Percentiles rank a stretch among this genome's conserved stretches.
These are phyloP conservation scores for Microplitis deprimator DNA, from an alignment of 2,888 invertebrate species.

Conservation along the genomic window DNA sequence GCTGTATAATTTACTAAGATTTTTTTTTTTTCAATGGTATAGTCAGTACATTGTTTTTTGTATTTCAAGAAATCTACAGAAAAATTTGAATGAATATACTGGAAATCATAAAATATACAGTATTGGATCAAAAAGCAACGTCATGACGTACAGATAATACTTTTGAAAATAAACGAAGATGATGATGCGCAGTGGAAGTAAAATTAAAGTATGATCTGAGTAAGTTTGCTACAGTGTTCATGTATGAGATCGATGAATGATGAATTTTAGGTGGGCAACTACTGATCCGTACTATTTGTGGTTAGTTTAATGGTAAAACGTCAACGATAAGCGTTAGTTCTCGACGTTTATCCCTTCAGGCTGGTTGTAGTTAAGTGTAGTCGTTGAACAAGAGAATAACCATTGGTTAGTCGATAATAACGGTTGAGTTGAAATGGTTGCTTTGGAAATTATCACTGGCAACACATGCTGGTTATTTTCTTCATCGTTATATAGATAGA, in stretches of 20 bases:
- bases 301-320: conserved; percentile 20
- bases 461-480: too few species aligned
- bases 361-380: neutral
- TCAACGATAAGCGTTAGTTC: conserved; percentile 18
- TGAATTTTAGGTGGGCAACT: conserved; percentile 39
- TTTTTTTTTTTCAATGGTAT: too few species aligned
- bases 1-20: too few species aligned
- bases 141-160: conserved; percentile 48
- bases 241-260: conserved; percentile 54
- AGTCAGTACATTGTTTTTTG: too few species aligned
- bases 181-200: conserved; percentile 44
- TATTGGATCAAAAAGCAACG: conserved; percentile 25
- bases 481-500: too few species aligned
- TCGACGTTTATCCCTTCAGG: neutral
- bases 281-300: conserved; percentile 17
- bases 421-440: neutral
- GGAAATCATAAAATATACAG: neutral
- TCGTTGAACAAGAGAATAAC: neutral
- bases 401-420: neutral
- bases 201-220: conserved; percentile 51
- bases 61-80: too few species aligned
- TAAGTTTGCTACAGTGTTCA: conserved; percentile 43
- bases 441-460: neutral
- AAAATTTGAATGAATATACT: too few species aligned
- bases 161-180: conserved; percentile 34